These are phyloP conservation scores for Tinea pellionella DNA, from an alignment of 2,888 invertebrate genomes.

Conservation along the genomic window DNA sequence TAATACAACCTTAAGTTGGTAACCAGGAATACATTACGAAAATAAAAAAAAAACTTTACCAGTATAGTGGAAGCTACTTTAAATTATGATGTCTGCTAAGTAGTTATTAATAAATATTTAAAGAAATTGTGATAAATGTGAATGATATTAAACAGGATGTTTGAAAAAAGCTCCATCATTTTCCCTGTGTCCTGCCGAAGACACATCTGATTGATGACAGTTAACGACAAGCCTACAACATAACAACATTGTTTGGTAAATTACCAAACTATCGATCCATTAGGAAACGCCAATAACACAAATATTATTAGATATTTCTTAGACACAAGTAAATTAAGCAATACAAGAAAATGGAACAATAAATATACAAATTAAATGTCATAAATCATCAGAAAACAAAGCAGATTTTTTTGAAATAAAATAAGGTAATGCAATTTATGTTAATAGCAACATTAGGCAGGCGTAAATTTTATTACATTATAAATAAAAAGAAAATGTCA, in stretches of 20 bases:
- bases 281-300: not conserved
- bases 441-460: slow-evolving; percentile 2
- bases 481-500: slow-evolving; percentile 6
- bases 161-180: slow-evolving; percentile 12
- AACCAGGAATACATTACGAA: too few relatives aligned
- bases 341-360: not conserved
- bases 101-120: too few relatives aligned
- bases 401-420: not conserved
- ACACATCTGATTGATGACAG: slow-evolving; percentile 14
- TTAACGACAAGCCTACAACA: slow-evolving; percentile 2
- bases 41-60: too few relatives aligned
- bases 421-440: not conserved
- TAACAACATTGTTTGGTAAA: slow-evolving; percentile 8
- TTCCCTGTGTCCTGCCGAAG: slow-evolving; percentile 6
- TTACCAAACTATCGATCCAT: slow-evolving; percentile 1
- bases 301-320: not conserved
- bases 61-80: too few relatives aligned
- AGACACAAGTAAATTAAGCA: not conserved
- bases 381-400: not conserved
- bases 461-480: slow-evolving; percentile 3
- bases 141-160: slow-evolving; percentile 6
- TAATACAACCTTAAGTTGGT: too few relatives aligned
- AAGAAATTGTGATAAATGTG: not conserved
- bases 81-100: too few relatives aligned
- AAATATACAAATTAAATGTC: not conserved